These are phyloP conservation scores for Prochilodus magdalenae DNA, from an alignment of 2,113 vertebrate genomes.

Conservation along the genomic window DNA sequence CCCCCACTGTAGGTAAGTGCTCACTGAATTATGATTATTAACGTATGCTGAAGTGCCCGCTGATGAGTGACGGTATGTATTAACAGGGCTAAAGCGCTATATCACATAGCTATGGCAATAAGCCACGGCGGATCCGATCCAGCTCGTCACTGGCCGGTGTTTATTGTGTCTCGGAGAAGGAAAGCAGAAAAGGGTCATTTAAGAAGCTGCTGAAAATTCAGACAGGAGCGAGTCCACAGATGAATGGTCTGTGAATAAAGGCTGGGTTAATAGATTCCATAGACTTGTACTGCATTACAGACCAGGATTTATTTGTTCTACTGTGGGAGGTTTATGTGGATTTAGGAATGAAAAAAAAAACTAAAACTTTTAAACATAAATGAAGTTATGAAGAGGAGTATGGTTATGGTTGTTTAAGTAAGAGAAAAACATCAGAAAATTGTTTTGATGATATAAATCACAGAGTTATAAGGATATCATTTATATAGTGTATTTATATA, in stretches of 20 bases:
- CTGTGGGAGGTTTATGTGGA: background rate
- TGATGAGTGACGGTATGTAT: conserved; percentile 31
- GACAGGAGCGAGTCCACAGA: conserved; percentile 1
- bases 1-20: background rate
- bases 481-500: no score
- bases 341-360: background rate
- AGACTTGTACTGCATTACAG: background rate
- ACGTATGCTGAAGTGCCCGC: background rate
- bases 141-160: background rate
- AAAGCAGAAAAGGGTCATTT: conserved; percentile 14
- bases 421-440: no score
- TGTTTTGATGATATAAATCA: no score
- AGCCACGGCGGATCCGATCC: background rate
- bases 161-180: conserved; percentile 20
- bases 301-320: background rate
- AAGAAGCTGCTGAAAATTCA: conserved; percentile 19
- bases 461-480: no score
- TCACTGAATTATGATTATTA: conserved; percentile 6
- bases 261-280: background rate
- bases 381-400: no score
- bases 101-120: conserved; percentile 32
- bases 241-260: background rate
- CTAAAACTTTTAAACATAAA: background rate
- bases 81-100: background rate
- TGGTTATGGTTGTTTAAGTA: no score